Conservation (phyloP, 2,888 invertebrate genomes). For the Folsomia manolachei region DNA sequence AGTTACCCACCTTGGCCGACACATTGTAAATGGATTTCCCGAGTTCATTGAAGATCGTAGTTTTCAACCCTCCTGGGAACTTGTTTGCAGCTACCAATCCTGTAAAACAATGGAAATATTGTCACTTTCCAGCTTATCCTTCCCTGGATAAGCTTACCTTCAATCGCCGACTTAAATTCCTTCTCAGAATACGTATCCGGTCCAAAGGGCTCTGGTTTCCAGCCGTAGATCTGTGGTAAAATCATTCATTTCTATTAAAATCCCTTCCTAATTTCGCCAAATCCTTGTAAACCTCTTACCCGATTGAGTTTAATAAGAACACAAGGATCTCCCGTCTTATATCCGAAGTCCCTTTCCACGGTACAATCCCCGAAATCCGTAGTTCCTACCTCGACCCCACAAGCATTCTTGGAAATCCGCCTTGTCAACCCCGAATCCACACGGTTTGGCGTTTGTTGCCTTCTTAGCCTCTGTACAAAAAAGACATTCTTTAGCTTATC, state of each 20-base stretch:
- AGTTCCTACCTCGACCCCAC: neutral
- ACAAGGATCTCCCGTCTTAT: constrained; percentile 81
- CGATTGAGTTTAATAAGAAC: constrained; percentile 95
- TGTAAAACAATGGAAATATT: no score
- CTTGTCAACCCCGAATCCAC: neutral
- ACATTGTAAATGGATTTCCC: no score
- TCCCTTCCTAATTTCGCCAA: no score
- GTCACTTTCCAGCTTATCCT: no score
- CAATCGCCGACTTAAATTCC: neutral
- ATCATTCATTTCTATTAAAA: no score
- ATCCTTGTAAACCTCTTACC: constrained; percentile 60
- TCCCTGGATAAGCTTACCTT: neutral
- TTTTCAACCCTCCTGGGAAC: no score
- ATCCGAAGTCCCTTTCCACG: constrained; percentile 76
- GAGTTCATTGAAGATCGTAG: no score
- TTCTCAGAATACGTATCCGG: neutral
- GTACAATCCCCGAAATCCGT: constrained; percentile 67
- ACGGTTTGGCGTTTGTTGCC: neutral
- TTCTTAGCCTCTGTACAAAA: neutral
- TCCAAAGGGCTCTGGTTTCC: constrained; percentile 64
- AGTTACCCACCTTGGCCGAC: no score
- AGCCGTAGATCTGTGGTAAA: constrained; percentile 70
- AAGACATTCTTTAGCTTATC: neutral
- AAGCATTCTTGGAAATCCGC: neutral
- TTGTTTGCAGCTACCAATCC: no score